Base-by-base conservation (phyloP, 1,140 invertebrate genomes). In the Bombus vancouverensis region DNA sequence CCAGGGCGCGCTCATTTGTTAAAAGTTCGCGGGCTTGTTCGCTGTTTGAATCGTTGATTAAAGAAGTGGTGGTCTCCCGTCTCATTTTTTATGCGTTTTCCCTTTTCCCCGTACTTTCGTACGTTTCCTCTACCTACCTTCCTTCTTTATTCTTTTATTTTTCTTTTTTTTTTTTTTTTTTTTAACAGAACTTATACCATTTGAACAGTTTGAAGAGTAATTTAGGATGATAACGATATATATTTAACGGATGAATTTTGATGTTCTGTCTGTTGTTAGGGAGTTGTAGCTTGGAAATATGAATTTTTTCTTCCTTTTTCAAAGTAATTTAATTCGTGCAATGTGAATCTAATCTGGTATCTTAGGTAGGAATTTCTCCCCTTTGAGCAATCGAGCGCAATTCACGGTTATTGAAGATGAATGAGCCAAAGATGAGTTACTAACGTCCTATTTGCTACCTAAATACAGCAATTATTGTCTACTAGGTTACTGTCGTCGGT, bases 21-120 rank as follows among this genome's bases (percentile, higher is more conserved):
- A 85, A 85, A 85, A 72, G 83, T 85, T 85, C 76, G 53, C 76
- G 25, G 53, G 66, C 39, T 53, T 76, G 65, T 68, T 59, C 76
- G 76, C 53, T 85, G 76, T 65, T 85, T 80, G 68, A 80, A 80
- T 85, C 83, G 83, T 12, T 85, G 83, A 80, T 80, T 80, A 72
- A 85, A 85, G 76, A 85, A 80, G 53, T 79, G 83, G 65, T 53
- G 44, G 74, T 53, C 44, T 57, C 34, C 13, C 62, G 44, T 66
- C 62, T 47, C 59, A 65, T 42, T 53, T 68, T 68, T 77, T 77
- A 37, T 57, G 4, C n/a, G 8, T 25, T 13, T n/a, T 47, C 39
- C 32, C 8, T 10, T 12, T 37, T 65, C 18, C 25, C 44, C 25
- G 9, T 62, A 10, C 77, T n/a, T 37, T 65, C 34, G 22, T 4